These are phyloP conservation scores for Epirrhoe alternata DNA, from an alignment of 2,888 invertebrate species.

Conservation along the genomic window DNA sequence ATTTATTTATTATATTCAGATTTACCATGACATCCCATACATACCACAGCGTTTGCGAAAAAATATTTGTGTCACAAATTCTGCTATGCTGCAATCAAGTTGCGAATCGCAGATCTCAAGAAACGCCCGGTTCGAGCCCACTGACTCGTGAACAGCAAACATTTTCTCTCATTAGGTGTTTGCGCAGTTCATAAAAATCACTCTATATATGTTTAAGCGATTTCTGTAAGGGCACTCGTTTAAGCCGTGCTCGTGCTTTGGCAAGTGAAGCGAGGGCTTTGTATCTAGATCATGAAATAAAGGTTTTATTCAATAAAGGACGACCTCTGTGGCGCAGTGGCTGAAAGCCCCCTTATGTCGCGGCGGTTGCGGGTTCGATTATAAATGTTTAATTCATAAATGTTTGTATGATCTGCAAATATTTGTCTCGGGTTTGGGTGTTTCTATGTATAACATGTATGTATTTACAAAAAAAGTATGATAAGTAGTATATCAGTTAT, in stretches of 20 bases:
- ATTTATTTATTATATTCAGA: too few species aligned
- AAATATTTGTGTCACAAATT: slow-evolving; percentile 45
- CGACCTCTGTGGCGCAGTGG: too few species aligned
- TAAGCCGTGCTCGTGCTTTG: background rate
- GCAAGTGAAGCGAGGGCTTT: background rate
- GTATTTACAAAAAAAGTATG: too few species aligned
- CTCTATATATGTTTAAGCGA: slow-evolving; percentile 27
- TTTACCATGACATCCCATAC: slow-evolving; percentile 9
- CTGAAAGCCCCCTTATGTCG: too few species aligned
- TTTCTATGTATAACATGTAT: too few species aligned
- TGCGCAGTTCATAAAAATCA: slow-evolving; percentile 73
- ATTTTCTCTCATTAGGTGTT: slow-evolving; percentile 79
- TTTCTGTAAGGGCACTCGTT: background rate
- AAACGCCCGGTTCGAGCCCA: slow-evolving; percentile 43
- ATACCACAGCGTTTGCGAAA: slow-evolving; percentile 39
- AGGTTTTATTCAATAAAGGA: too few species aligned
- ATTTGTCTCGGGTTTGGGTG: too few species aligned
- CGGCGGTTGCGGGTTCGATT: too few species aligned
- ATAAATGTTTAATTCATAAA: too few species aligned
- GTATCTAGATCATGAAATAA: too few species aligned
- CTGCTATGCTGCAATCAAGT: slow-evolving; percentile 48
- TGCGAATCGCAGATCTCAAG: slow-evolving; percentile 42
- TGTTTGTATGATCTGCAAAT: too few species aligned
- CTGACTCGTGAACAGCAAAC: slow-evolving; percentile 73
- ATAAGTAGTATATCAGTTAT: too few species aligned